phyloP scores from a whole-genome alignment of 2,888 invertebrate species.

The Unio delphinus region DNA sequence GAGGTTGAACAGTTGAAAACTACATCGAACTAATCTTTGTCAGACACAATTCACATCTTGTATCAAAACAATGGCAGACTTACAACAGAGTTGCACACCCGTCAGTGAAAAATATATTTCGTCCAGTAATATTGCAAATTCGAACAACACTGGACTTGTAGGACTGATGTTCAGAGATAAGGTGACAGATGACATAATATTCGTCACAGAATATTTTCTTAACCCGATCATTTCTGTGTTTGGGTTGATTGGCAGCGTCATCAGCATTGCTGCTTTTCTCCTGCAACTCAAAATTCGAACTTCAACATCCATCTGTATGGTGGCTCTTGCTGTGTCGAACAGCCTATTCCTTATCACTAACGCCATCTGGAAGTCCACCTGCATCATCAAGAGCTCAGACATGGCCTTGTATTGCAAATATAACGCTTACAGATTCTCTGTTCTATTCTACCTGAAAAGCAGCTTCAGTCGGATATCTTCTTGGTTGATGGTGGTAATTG shows the following conservation, averaged over 20 bases:
- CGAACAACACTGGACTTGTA: too few species aligned
- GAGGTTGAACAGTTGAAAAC: too few species aligned
- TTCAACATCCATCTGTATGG: constrained; percentile 14
- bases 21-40: too few species aligned
- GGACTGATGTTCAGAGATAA: background rate
- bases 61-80: too few species aligned
- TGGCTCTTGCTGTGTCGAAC: constrained; percentile 33
- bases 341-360: constrained; percentile 29
- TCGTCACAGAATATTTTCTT: constrained; percentile 28
- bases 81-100: too few species aligned
- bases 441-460: constrained; percentile 29
- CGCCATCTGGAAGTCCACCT: constrained; percentile 29
- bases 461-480: constrained; percentile 37
- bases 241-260: constrained; percentile 25
- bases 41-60: too few species aligned
- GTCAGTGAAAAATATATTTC: too few species aligned
- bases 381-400: constrained; percentile 29
- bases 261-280: constrained; percentile 32
- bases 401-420: constrained; percentile 11
- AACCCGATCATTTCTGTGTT: constrained; percentile 33
- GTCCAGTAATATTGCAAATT: too few species aligned
- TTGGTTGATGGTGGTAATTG: constrained; percentile 33
- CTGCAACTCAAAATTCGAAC: too few species aligned
- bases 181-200: constrained; percentile 24
- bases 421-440: constrained; percentile 25